Conservation (phyloP, 2,888 invertebrate species). For the Torymus aiolomorphi region DNA sequence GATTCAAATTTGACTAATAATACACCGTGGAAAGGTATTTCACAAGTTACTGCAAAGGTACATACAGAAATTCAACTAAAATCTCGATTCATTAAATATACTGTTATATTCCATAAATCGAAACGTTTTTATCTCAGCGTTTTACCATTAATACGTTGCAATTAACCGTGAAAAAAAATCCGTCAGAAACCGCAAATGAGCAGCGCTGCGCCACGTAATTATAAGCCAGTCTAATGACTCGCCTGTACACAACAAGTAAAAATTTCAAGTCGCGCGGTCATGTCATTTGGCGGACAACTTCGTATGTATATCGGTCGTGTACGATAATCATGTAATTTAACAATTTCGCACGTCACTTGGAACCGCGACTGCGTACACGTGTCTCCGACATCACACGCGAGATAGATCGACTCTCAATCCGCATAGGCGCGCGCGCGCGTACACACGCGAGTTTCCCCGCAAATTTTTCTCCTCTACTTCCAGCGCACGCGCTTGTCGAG, state of each 20-base stretch:
- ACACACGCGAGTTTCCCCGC: neutral
- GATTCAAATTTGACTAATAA: too few relatives aligned
- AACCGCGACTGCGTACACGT: neutral
- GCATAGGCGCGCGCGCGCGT: neutral
- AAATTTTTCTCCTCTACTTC: neutral
- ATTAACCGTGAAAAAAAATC: neutral
- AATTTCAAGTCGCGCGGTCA: neutral
- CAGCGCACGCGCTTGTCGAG: neutral
- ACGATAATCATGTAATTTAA: slow-evolving; percentile 28
- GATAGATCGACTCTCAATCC: neutral
- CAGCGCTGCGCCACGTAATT: neutral
- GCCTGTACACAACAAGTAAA: neutral
- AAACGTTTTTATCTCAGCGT: neutral
- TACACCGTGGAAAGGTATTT: too few relatives aligned
- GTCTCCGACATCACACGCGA: neutral
- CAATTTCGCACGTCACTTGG: slow-evolving; percentile 30
- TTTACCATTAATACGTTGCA: slow-evolving; percentile 4
- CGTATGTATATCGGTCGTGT: neutral
- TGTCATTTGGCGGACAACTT: neutral
- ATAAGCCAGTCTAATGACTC: neutral
- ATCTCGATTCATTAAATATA: too few relatives aligned
- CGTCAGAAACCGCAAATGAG: slow-evolving; percentile 8
- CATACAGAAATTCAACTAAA: too few relatives aligned
- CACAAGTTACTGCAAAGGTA: too few relatives aligned
- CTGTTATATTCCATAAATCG: neutral